Evolutionary conservation across 2,113 vertebrate species (phyloP).

Genomic region (Stomatorhinus ivindoensis): DNA sequence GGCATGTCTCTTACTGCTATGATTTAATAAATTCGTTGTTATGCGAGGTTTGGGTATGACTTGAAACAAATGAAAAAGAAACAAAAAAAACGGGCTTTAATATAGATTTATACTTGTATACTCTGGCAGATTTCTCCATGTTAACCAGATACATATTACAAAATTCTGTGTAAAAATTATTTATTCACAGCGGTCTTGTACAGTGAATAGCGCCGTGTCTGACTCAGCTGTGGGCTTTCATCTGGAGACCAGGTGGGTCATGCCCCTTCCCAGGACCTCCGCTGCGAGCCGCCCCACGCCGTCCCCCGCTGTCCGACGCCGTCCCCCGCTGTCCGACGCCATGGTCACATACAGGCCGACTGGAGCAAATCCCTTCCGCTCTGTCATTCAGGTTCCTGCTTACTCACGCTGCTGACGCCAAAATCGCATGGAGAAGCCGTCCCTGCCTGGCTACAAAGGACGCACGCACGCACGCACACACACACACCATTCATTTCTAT

Average conservation of each 20-base stretch:
- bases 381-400: not conserved
- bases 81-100: not conserved
- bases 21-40: not conserved
- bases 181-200: not conserved
- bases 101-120: not conserved
- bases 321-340: too few relatives aligned
- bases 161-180: not conserved
- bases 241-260: constrained; percentile 3
- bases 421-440: not conserved
- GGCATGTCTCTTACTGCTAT: not conserved
- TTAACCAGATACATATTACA: not conserved
- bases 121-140: not conserved
- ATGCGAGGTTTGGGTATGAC: not conserved
- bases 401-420: constrained; percentile 10
- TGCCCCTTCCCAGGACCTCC: not conserved
- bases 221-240: not conserved
- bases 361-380: not conserved
- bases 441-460: too few relatives aligned
- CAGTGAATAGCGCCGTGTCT: not conserved
- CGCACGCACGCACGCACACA: not conserved
- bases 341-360: not conserved
- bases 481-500: not conserved
- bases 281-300: not conserved
- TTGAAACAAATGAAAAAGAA: not conserved
- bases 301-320: not conserved